Evolutionary conservation across 1,140 invertebrate genomes (phyloP), one percentile per base, ranked within the genome.

Genomic region (Lepidurus couesii): DNA sequence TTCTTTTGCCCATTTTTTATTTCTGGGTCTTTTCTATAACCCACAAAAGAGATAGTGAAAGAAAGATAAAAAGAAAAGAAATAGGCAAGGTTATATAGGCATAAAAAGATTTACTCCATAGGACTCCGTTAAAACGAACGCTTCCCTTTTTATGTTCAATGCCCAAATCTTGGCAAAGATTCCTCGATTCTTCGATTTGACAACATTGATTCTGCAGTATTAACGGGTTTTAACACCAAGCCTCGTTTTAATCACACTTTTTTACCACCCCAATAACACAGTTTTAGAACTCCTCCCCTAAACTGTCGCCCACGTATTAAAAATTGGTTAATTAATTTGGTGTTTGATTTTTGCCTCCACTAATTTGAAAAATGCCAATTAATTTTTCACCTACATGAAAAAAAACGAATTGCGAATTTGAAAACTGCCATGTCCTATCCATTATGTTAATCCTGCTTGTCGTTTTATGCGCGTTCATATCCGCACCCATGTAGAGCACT

Each of bases 101-200:
- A 16, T 13, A 21, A 65, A 65, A 65, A 65, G 21, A 65, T 13
- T 13, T 65, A 34, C 3, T 65, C 53, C 7, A 65, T 65, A 65
- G 53, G 21, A 65, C 21, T 21, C 53, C 21, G 16, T n/a, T 65
- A n/a, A 65, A 65, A 13, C 8, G 6, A 13, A 65, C 13, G 16
- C 21, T 65, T 65, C 53, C 21, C 21, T 65, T 21, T 21, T 47
- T 47, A 11, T 47, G 10, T 47, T 47, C 10, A 65, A 13, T 65
- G 53, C n/a, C 53, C 53, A 7, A 65, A 16, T n/a, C 53, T 65
- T 65, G 53, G 53, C 53, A 65, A 65, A n/a, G 53, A 65, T n/a
- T 21, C 8, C 53, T n/a, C 21, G 16, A n/a, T 65, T 65, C 16
- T 21, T 65, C 13, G 21, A 65, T 21, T 65, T 65, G 53, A 65